Base-by-base conservation (phyloP, 2,888 invertebrate species). In the Agriopis marginaria region DNA sequence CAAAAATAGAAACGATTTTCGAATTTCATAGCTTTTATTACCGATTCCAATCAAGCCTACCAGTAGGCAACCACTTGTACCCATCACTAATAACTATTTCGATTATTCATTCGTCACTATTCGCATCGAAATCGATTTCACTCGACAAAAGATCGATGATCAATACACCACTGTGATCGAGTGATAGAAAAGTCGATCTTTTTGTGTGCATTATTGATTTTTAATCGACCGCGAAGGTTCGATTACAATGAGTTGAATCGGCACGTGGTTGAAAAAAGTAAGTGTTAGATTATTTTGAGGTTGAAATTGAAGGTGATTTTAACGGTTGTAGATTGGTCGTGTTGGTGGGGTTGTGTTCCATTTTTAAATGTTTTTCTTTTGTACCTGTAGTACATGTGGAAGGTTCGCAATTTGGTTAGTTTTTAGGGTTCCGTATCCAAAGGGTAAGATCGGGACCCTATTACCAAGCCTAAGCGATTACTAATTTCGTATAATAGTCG, bases 91-190 rank as follows among this genome's bases (percentile, higher is more conserved):
- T 76, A 69, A 65, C 39, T 39, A 32, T 47, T 63, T 64, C 63
- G 39, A 40, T 61, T 64, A 68, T 60, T 64, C 84, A 86, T 81
- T 78, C 74, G 76, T 77, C 79, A 79, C 80, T 80, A 78, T 87
- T 90, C 84, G 84, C 87, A 92, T 91, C 89, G 87, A 90, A 90
- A 91, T 92, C 92, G 91, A 93, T 91, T 91, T 80, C 84, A 79
- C 75, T 75, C 81, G 86, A 93, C 93, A 93, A 93, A 88, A 89
- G 89, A 89, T 87, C 90, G 86, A 86, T 88, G 88, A 90, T 91
- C 89, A 92, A 89, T 91, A 88, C 87, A 91, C 91, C 82, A 92
- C 92, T 90, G 54, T 39, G 42, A 56, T 51, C 51, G 9, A 51
- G 91, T 84, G 93, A 89, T 88, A 86, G 83, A 84, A 87, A 88